Evolutionary conservation across 2,888 invertebrate genomes (phyloP), one percentile per base, ranked within the genome.

Genomic region (Drosophila sordidula): DNA sequence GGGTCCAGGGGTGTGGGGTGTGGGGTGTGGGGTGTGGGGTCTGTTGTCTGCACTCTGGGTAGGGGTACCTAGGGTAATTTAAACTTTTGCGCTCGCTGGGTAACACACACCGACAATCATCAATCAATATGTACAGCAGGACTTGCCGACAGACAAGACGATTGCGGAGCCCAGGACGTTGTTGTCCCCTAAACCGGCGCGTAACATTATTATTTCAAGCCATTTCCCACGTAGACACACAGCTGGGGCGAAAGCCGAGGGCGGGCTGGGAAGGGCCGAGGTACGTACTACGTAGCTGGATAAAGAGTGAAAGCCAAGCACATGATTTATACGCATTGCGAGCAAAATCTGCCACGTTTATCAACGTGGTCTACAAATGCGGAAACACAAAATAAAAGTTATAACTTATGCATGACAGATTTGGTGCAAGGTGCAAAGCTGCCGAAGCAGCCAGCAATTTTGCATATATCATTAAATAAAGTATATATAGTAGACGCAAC

Each of bases 331-430:
- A 85, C 62, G 79, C 69, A 69, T 63, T 70, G 62, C 77, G 34
- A 69, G 46, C 52, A 54, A 67, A 74, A 82, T 69, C 72, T 75
- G 52, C 61, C 65, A 69, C 74, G 73, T 70, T 81, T 75, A 74
- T 71, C 70, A 67, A 54, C 72, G 47, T 67, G 75, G 73, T 81
- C 78, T 67, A 73, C 84, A 75, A 77, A 82, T 70, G 77, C 87
- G 82, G 79, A 72, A 89, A 79, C 82, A 75, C 75, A 84, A 87
- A 89, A 82, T 85, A 82, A 81, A 87, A 84, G 80, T 78, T 87
- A 80, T 82, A 85, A 78, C 87, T 83, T 85, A 87, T 89, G 89
- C 89, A 80, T 89, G 89, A 85, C 87, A 80, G 78, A 89, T 83
- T 81, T 72, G 78, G 45, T 71, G 85, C 87, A 87, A 87, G 84